phyloP scores from a whole-genome alignment of 2,113 vertebrate genomes.

The Cochlearius cochlearius region DNA sequence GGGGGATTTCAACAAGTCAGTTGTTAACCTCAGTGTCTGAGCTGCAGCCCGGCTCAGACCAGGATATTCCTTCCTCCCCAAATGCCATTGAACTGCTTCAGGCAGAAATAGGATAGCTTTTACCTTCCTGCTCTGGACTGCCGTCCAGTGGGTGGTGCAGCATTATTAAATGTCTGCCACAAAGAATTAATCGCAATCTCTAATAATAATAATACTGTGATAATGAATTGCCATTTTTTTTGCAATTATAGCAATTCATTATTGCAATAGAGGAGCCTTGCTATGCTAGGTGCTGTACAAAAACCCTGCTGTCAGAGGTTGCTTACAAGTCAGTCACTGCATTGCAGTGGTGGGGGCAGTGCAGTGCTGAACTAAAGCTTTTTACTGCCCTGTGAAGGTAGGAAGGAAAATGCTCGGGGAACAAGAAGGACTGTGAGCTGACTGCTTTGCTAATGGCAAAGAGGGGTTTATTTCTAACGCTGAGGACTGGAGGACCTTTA shows the following conservation, averaged over 20 bases:
- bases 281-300: not conserved
- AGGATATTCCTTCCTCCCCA: not conserved
- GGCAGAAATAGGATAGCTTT: not conserved
- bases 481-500: not conserved
- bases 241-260: not conserved
- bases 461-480: not conserved
- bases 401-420: not conserved
- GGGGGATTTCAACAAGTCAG: not conserved
- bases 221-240: not conserved
- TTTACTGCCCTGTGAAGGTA: not conserved
- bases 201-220: not conserved
- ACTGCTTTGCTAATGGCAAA: not conserved
- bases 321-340: not conserved
- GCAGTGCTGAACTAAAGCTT: not conserved
- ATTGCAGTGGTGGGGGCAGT: conserved; percentile 25
- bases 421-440: not conserved
- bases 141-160: not conserved
- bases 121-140: not conserved
- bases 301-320: not conserved
- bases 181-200: not conserved
- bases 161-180: not conserved
- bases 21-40: not conserved
- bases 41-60: not conserved
- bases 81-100: not conserved
- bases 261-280: not conserved